Base-by-base conservation (phyloP, 2,888 invertebrate genomes). In the Eristalinus aeneus region DNA sequence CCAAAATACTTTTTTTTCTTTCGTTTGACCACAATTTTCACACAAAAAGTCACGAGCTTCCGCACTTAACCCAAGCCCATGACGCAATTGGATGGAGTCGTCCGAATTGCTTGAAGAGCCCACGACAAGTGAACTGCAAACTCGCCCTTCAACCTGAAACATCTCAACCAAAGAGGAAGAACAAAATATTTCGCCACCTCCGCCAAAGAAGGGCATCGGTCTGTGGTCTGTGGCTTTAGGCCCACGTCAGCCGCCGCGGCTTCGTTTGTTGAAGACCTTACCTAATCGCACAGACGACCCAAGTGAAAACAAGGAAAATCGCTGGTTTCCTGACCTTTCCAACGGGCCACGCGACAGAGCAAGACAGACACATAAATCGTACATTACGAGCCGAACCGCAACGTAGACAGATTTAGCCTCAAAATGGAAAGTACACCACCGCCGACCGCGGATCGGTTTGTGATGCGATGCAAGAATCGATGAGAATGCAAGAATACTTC, bases 351-450 rank as follows among this genome's bases (percentile, higher is more conserved):
- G 46, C 32, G 54, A 27, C 36, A 32, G 54, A 22, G 34, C 22
- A 32, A 54, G 6, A 12, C 11, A 27, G 46, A 1, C 1, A 16
- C 61, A 16, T 16, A 8, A 20, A n/a, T 67, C 46, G 60, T 67
- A 60, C 36, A 74, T 54, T 64, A 65, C 54, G 54, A 64, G 6
- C n/a, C 39, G 39, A 6, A n/a, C n/a, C 39, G 4, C 39, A n/a
- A 39, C n/a, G 39, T n/a, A 4, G 39, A 39, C 39, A 39, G 16
- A 63, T 23, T 32, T 4, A 60, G 63, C 68, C 56, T 27, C 6
- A 53, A 77, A 82, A 67, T 72, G 60, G 72, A 82, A 82, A 82
- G 81, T 77, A 9, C 58, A 63, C 64, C 63, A 36, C 71, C 20
- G 10, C n/a, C 11, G 16, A 20, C n/a, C 34, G 36, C n/a, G 39